Evolutionary conservation across 2,888 invertebrate species (phyloP), one percentile per base, ranked within the genome.

Genomic region (Rhingia rostrata): DNA sequence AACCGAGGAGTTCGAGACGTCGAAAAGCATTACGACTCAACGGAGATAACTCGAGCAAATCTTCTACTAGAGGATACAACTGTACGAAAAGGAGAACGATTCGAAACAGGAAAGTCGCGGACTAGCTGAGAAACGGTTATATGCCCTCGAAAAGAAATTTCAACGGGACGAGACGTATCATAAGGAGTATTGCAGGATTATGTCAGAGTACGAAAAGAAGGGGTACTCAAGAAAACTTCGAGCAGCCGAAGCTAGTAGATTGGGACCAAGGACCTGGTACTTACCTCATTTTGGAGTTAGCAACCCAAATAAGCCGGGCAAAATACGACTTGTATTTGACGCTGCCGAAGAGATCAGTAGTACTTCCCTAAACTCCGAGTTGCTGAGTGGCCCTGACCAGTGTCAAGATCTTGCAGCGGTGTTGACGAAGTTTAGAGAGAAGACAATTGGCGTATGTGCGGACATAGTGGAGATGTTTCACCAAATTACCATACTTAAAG

Each of bases 131-230:
- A 80, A 64, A 53, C 61, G 86, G 35, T 14, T 86, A 9, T 6
- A 66, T 39, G 63, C 69, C 12, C 45, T 87, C 9, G 87, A 87
- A 63, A 82, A 41, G 37, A 86, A 82, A 45, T 70, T 86, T 14
- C 10, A 67, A 2, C 61, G 47, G 37, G 64, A 87, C 45, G 45
- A 61, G 10, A 64, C 66, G n/a, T 86, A 67, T 33, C 54, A 30
- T 30, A 37, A 47, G 32, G 74, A 75, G 51, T 87, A 83, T 54
- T 74, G 43, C 6, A 39, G 69, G 3, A 70, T 85, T 22, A 66
- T 87, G 10, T n/a, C 73, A 22, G 22, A 22, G 22, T 22, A 22
- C 22, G 22, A 22, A 22, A 22, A 22, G 22, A 22, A 22, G 22
- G 22, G 22, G 22, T 22, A 22, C 22, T 22, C 22, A 1, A 22